Conservation (phyloP, 2,888 invertebrate species). For the Morpho helenor region DNA sequence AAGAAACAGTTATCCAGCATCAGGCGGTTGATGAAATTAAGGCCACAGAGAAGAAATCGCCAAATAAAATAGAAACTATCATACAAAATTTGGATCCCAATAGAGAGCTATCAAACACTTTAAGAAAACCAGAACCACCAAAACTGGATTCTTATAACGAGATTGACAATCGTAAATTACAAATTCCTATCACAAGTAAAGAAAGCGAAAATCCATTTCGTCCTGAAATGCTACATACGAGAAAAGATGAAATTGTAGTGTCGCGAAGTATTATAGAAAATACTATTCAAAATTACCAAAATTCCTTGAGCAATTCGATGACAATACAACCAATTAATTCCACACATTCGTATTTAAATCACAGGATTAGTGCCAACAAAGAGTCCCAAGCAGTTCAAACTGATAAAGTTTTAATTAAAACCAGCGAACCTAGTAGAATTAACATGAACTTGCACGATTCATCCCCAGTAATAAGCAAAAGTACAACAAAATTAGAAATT, state of each 20-base stretch:
- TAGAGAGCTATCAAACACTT: slow-evolving; percentile 46
- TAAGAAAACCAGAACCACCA: slow-evolving; percentile 55
- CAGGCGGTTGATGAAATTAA: slow-evolving; percentile 59
- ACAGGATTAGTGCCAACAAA: slow-evolving; percentile 54
- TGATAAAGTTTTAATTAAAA: slow-evolving; percentile 56
- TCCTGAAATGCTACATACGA: slow-evolving; percentile 47
- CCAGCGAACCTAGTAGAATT: slow-evolving; percentile 50
- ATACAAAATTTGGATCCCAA: slow-evolving; percentile 61
- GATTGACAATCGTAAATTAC: slow-evolving; percentile 50
- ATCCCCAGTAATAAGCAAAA: slow-evolving; percentile 57
- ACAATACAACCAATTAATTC: slow-evolving; percentile 67
- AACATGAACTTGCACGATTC: slow-evolving; percentile 46
- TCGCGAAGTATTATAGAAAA: slow-evolving; percentile 61
- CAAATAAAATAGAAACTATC: slow-evolving; percentile 62
- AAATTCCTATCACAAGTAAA: slow-evolving; percentile 46
- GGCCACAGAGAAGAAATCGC: slow-evolving; percentile 56
- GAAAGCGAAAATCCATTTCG: slow-evolving; percentile 60
- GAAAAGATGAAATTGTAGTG: slow-evolving; percentile 67
- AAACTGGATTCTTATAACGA: slow-evolving; percentile 59
- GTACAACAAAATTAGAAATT: slow-evolving; percentile 65
- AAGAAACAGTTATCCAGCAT: slow-evolving; percentile 71
- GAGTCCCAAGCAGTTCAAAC: slow-evolving; percentile 66
- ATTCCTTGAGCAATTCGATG: slow-evolving; percentile 60
- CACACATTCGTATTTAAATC: slow-evolving; percentile 57
- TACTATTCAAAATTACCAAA: slow-evolving; percentile 54